Percentiles rank a stretch among this genome's conserved stretches.
phyloP scores from a whole-genome alignment of 1,140 invertebrate species.

The Brachionus rotundiformis region DNA sequence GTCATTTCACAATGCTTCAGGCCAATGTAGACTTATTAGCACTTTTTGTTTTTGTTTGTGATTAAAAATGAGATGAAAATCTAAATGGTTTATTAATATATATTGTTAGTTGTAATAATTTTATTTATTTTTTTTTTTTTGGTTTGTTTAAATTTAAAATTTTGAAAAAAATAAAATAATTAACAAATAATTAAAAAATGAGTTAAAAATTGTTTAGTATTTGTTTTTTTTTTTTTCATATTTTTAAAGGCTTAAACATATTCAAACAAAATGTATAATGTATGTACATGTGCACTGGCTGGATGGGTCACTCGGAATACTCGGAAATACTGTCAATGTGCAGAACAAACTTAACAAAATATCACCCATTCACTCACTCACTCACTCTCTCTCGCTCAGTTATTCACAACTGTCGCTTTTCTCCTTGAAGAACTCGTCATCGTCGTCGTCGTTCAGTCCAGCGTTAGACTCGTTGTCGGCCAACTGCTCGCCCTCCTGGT shows the following conservation, averaged over 20 bases:
- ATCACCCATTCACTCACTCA: too few species aligned
- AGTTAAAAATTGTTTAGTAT: not conserved
- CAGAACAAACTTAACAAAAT: not conserved
- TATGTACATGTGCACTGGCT: not conserved
- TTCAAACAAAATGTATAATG: not conserved
- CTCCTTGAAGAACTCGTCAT: not conserved
- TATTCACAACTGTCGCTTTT: not conserved
- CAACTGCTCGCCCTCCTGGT: not conserved
- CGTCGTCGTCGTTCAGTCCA: not conserved
- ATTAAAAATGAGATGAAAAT: too few species aligned
- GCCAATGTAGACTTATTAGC: too few species aligned
- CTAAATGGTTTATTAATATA: too few species aligned
- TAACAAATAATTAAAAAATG: constrained; percentile 1
- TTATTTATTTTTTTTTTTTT: not conserved
- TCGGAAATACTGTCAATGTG: not conserved
- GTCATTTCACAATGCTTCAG: too few species aligned
- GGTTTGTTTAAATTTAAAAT: not conserved
- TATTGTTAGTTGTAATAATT: too few species aligned
- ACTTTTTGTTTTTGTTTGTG: too few species aligned
- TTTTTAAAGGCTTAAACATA: not conserved
- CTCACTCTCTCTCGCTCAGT: too few species aligned
- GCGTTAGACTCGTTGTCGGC: not conserved
- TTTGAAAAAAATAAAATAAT: not conserved
- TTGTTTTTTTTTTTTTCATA: too few species aligned
- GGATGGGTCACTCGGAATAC: not conserved